Conservation (phyloP, 1,140 invertebrate genomes). For the Cyphomyrmex costatus region DNA sequence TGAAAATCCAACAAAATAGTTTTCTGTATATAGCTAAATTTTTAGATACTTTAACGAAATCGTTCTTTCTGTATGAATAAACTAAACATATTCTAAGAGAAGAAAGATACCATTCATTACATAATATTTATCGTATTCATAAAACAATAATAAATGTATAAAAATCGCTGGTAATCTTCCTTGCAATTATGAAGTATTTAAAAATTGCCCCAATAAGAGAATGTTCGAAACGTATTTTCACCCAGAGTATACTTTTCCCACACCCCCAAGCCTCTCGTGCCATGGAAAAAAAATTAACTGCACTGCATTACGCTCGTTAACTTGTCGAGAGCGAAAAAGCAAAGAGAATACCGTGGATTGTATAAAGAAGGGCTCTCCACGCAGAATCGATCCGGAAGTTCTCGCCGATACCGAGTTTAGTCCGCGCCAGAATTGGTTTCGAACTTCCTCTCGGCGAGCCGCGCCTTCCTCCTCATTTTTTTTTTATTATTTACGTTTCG, state of each 20-base stretch:
- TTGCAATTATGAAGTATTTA: conserved; percentile 23
- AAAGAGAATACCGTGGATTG: conserved; percentile 59
- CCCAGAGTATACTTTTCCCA: neutral
- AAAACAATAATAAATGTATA: neutral
- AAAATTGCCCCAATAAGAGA: neutral
- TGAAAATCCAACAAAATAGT: too few species aligned
- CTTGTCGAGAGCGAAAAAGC: conserved; percentile 42
- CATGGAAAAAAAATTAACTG: conserved; percentile 49
- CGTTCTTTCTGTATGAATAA: too few species aligned
- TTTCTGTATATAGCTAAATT: too few species aligned
- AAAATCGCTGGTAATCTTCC: neutral
- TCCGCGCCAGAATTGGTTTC: conserved; percentile 77
- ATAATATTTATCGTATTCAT: neutral
- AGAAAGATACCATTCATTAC: neutral
- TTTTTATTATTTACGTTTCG: conserved; percentile 78
- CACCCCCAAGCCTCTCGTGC: neutral
- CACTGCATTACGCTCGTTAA: conserved; percentile 63
- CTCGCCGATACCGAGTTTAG: conserved; percentile 72
- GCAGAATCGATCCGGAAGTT: conserved; percentile 76
- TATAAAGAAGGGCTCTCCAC: conserved; percentile 60
- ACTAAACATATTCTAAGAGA: neutral
- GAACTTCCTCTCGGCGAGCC: conserved; percentile 75
- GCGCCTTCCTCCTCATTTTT: conserved; percentile 69
- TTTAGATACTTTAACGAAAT: too few species aligned
- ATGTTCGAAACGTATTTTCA: conserved; percentile 13